These are phyloP conservation scores for Chionis minor DNA, from an alignment of 2,113 vertebrate genomes.

Conservation along the genomic window DNA sequence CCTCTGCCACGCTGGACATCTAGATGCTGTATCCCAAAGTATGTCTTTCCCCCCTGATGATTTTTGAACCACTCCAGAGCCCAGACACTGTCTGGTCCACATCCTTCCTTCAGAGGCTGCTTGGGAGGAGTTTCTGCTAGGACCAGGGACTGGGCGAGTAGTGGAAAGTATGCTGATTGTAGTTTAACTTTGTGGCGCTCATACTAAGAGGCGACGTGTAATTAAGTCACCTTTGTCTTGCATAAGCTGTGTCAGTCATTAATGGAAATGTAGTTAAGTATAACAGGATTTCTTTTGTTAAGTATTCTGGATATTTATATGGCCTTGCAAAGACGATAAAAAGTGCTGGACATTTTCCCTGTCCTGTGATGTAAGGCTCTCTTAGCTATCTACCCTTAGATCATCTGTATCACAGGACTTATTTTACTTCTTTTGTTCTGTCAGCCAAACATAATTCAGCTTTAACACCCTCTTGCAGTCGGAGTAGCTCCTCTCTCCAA, in stretches of 20 bases:
- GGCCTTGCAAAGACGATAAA: not conserved
- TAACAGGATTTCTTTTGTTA: not conserved
- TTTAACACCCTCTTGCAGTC: not conserved
- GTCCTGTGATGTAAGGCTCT: not conserved
- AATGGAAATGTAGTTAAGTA: not conserved
- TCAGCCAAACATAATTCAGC: not conserved
- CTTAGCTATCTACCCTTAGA: not conserved
- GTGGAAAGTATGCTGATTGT: not conserved
- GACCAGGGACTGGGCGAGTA: not conserved
- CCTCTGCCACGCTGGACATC: not conserved
- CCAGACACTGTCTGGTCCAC: rapidly evolving
- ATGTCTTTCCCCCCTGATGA: not conserved
- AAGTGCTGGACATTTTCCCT: not conserved
- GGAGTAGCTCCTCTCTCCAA: not conserved
- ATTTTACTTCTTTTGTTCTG: not conserved
- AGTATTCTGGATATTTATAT: not conserved
- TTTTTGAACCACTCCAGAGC: not conserved
- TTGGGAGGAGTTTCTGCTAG: not conserved
- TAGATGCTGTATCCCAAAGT: not conserved
- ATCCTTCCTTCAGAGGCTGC: not conserved
- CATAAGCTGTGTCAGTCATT: not conserved
- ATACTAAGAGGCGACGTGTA: not conserved
- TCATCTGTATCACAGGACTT: not conserved
- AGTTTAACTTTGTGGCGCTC: not conserved
- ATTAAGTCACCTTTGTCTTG: not conserved